Percentiles rank a stretch among this genome's conserved stretches.
Conservation (phyloP, 1,140 invertebrate genomes). For the Caenorhabditis remanei region DNA sequence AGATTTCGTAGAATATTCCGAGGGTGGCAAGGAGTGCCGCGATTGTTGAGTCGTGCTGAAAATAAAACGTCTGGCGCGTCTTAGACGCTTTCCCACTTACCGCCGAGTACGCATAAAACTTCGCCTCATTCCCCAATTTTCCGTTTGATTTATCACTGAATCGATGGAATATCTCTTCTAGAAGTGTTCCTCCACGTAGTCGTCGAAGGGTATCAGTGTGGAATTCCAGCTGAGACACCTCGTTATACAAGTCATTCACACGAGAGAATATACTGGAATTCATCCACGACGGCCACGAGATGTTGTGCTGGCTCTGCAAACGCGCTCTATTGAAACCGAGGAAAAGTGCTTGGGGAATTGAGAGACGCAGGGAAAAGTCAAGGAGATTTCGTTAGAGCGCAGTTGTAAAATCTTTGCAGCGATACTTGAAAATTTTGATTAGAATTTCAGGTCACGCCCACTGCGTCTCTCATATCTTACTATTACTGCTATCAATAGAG, state of each 20-base stretch:
- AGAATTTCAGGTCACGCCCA: too few species aligned
- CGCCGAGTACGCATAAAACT: constrained; percentile 67
- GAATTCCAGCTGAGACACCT: constrained; percentile 56
- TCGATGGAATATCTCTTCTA: constrained; percentile 62
- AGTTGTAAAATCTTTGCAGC: too few species aligned
- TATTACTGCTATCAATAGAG: too few species aligned
- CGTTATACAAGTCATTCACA: constrained; percentile 62
- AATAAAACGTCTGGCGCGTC: background rate
- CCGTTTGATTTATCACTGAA: constrained; percentile 62
- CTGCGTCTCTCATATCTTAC: too few species aligned
- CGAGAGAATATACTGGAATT: constrained; percentile 58
- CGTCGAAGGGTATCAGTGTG: constrained; percentile 61
- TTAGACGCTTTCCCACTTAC: background rate
- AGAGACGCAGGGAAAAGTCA: too few species aligned
- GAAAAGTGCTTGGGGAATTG: too few species aligned
- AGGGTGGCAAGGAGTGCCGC: constrained; percentile 64
- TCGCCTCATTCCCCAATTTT: constrained; percentile 36
- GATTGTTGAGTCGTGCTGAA: constrained; percentile 67
- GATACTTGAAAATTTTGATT: too few species aligned
- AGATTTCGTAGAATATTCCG: constrained; percentile 61
- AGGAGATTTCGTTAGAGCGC: too few species aligned
- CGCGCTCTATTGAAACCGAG: too few species aligned
- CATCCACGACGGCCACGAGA: constrained; percentile 63
- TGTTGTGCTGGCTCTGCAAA: constrained; percentile 68
- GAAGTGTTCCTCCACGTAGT: constrained; percentile 63